A percentile compares a stretch with the other conserved stretches of the same genome.
phyloP scores from a whole-genome alignment of 2,888 invertebrate genomes.

The Xestia rhomboidea region DNA sequence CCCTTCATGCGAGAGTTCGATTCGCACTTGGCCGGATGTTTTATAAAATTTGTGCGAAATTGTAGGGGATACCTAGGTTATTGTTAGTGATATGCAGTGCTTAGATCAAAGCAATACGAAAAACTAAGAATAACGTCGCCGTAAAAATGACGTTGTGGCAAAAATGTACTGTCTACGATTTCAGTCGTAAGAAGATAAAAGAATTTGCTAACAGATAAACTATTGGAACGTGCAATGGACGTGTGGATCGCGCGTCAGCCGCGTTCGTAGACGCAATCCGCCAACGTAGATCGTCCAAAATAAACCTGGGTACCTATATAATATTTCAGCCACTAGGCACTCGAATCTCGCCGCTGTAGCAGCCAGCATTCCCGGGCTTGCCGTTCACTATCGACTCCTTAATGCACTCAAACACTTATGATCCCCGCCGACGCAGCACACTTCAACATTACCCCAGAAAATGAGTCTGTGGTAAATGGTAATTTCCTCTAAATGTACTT shows the following conservation, averaged over 20 bases:
- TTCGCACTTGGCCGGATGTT: no score
- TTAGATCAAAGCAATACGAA: slow-evolving; percentile 17
- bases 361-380: slow-evolving; percentile 72
- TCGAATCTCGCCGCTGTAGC: slow-evolving; percentile 70
- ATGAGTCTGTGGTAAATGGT: slow-evolving; percentile 16
- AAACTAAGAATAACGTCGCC: slow-evolving; percentile 26
- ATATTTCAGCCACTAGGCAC: slow-evolving; percentile 82
- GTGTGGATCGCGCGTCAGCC: slow-evolving; percentile 76
- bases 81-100: neutral
- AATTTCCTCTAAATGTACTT: slow-evolving; percentile 50
- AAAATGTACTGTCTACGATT: slow-evolving; percentile 33
- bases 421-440: slow-evolving; percentile 42
- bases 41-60: neutral
- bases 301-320: slow-evolving; percentile 83
- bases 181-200: slow-evolving; percentile 55
- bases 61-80: neutral
- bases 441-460: slow-evolving; percentile 54
- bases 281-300: slow-evolving; percentile 86
- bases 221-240: slow-evolving; percentile 74
- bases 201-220: slow-evolving; percentile 58
- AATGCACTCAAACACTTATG: slow-evolving; percentile 58
- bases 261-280: slow-evolving; percentile 81
- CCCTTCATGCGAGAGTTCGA: no score
- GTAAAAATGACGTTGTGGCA: slow-evolving; percentile 30
- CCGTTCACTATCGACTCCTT: slow-evolving; percentile 59